Percentiles rank a stretch among this genome's conserved stretches.
These are phyloP conservation scores for Sphinx pinastri DNA, from an alignment of 2,888 invertebrate genomes.

Conservation along the genomic window DNA sequence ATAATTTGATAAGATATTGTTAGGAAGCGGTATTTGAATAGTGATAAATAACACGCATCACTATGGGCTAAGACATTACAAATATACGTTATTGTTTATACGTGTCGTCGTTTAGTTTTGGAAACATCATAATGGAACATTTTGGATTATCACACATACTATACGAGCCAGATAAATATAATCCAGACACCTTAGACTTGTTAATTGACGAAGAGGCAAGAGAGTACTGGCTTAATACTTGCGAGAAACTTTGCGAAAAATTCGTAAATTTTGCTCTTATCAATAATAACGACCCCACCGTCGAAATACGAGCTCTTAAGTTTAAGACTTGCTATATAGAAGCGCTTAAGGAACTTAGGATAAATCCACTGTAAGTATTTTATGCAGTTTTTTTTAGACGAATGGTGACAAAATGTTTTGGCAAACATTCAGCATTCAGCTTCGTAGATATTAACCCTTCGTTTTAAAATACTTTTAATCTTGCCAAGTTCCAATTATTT, in stretches of 20 bases:
- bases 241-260: constrained; percentile 93
- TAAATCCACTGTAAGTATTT: constrained; percentile 90
- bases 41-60: constrained; percentile 63
- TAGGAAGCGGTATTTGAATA: constrained; percentile 58
- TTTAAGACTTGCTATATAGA: constrained; percentile 93
- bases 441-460: constrained; percentile 12
- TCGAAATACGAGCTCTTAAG: constrained; percentile 90
- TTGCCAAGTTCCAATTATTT: constrained; percentile 21
- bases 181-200: constrained; percentile 96
- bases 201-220: constrained; percentile 93
- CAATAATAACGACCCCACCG: constrained; percentile 90
- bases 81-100: constrained; percentile 44
- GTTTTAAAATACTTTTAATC: constrained; percentile 25
- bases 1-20: constrained; percentile 59
- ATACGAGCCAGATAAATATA: constrained; percentile 90
- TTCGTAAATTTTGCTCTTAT: constrained; percentile 92
- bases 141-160: constrained; percentile 85
- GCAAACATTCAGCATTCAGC: constrained; percentile 26
- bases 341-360: constrained; percentile 89
- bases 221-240: constrained; percentile 96
- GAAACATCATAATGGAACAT: constrained; percentile 69
- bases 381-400: not conserved
- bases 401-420: constrained; percentile 17
- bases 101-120: constrained; percentile 40
- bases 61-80: constrained; percentile 65